Evolutionary conservation across 2,888 invertebrate genomes (phyloP).

Genomic region (Seira ritae): DNA sequence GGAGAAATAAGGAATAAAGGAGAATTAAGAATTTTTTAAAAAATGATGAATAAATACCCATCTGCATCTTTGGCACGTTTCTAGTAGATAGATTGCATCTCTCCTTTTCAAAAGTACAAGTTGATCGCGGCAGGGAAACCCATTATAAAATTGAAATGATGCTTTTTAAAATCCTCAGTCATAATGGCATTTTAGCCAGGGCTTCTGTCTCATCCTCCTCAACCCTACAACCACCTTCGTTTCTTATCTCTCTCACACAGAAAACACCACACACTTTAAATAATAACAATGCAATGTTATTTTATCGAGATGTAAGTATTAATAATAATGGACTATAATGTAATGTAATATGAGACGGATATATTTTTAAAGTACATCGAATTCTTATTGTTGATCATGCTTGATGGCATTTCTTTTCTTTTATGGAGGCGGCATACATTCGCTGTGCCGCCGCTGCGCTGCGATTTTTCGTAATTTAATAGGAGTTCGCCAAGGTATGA

Average conservation of each 20-base stretch:
- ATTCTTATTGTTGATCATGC: constrained; percentile 22
- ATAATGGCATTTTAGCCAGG: constrained; percentile 37
- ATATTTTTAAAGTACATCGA: constrained; percentile 23
- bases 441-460: constrained; percentile 1
- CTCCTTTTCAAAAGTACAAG: constrained; percentile 46
- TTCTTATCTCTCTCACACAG: too few relatives aligned
- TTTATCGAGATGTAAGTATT: background rate
- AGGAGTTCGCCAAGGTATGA: constrained; percentile 48
- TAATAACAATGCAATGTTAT: constrained; percentile 4
- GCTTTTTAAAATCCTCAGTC: constrained; percentile 40
- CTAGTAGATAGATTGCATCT: constrained; percentile 60
- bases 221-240: too few relatives aligned
- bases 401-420: constrained; percentile 37
- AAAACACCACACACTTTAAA: background rate
- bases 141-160: constrained; percentile 66
- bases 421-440: constrained; percentile 29
- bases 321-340: constrained; percentile 13
- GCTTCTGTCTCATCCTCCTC: constrained; percentile 45
- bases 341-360: constrained; percentile 39
- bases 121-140: constrained; percentile 63
- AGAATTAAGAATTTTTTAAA: constrained; percentile 19
- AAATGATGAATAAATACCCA: constrained; percentile 49
- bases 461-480: constrained; percentile 55
- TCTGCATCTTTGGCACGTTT: constrained; percentile 66
- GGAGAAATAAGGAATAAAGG: background rate